These are phyloP conservation scores for Cantharis nigra DNA, from an alignment of 2,888 invertebrate species.

Conservation along the genomic window DNA sequence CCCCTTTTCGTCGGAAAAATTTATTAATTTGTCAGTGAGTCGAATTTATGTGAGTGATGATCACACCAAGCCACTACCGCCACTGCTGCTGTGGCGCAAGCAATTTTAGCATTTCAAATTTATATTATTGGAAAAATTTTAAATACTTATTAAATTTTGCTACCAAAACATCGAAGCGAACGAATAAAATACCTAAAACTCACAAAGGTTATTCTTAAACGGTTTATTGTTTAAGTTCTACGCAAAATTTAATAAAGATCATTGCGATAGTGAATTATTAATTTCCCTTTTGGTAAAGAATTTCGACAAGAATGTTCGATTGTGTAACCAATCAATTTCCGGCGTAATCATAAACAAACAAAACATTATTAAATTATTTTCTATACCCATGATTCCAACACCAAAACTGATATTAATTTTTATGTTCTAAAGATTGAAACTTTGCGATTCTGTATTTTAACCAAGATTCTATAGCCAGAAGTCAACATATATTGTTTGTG, in stretches of 20 bases:
- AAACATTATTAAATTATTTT: background rate
- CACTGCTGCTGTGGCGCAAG: too few species aligned
- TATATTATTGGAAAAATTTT: too few species aligned
- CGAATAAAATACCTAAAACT: background rate
- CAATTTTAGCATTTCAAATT: too few species aligned
- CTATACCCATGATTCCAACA: background rate
- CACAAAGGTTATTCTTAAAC: background rate
- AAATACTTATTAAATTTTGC: too few species aligned
- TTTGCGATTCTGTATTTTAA: background rate
- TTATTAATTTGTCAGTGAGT: too few species aligned
- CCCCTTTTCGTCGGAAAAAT: too few species aligned
- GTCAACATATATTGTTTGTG: background rate
- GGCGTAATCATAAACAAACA: background rate
- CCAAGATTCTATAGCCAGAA: background rate
- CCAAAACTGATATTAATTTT: background rate
- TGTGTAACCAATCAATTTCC: background rate
- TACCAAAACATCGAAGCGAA: background rate
- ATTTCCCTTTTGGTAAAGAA: background rate
- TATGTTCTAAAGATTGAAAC: background rate
- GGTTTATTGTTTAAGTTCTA: background rate
- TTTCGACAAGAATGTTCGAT: background rate
- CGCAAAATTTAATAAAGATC: background rate
- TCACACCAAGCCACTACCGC: too few species aligned
- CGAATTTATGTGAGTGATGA: too few species aligned
- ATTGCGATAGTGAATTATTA: background rate